phyloP scores from a whole-genome alignment of 1,140 invertebrate genomes.

The Aphidius gifuensis region DNA sequence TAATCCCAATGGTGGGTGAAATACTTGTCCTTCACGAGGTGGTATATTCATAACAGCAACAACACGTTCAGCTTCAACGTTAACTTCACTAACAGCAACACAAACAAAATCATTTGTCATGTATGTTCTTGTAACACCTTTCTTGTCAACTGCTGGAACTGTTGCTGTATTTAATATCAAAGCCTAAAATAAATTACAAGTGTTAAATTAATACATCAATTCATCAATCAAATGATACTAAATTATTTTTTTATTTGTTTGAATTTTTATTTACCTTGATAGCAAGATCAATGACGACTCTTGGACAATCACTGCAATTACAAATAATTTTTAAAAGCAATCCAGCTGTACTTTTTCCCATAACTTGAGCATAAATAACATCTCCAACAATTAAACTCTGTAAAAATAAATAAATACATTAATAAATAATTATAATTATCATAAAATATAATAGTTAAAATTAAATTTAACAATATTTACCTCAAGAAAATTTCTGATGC shows the following conservation, averaged over 20 bases:
- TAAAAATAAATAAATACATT: conserved; percentile 37
- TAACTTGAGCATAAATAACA: conserved; percentile 77
- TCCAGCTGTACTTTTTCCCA: conserved; percentile 67
- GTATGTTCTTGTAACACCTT: conserved; percentile 73
- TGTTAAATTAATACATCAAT: no score
- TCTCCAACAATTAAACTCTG: conserved; percentile 79
- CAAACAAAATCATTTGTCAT: conserved; percentile 80
- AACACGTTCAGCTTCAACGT: conserved; percentile 82
- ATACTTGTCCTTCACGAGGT: conserved; percentile 65
- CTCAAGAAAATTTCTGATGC: conserved; percentile 75
- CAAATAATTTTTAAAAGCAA: conserved; percentile 81
- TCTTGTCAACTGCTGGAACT: conserved; percentile 76
- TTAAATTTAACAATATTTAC: conserved; percentile 46
- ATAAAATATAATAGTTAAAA: conserved; percentile 3
- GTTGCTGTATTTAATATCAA: conserved; percentile 54
- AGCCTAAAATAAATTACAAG: conserved; percentile 36
- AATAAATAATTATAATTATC: conserved; percentile 12
- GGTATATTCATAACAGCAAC: conserved; percentile 80
- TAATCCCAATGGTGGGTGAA: conserved; percentile 73
- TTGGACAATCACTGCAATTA: conserved; percentile 70
- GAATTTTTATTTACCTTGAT: conserved; percentile 62
- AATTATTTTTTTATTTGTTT: background rate
- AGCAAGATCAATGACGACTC: conserved; percentile 79
- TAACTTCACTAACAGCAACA: conserved; percentile 84
- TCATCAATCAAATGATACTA: no score